Percentiles rank a stretch among this genome's conserved stretches.
Conservation (phyloP, 2,797 vertebrate genomes). For the Sarcophilus harrisii region DNA sequence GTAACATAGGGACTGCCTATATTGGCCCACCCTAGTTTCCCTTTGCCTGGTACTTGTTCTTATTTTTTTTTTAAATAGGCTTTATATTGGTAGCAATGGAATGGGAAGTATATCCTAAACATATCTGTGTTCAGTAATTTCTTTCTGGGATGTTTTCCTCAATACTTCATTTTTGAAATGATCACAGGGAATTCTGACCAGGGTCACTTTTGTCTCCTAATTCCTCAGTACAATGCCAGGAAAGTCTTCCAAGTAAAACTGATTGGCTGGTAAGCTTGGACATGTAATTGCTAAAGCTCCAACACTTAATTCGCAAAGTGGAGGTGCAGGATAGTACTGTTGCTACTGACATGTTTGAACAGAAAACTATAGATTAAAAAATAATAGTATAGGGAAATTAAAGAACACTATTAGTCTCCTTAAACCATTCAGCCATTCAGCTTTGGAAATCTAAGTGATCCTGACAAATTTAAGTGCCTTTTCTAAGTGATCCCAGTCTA, state of each 20-base stretch:
- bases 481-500: background rate
- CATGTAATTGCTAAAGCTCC: background rate
- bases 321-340: background rate
- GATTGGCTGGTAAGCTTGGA: background rate
- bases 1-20: background rate
- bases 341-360: background rate
- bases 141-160: background rate
- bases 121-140: background rate
- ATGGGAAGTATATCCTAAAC: too few relatives aligned
- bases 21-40: background rate
- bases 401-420: background rate
- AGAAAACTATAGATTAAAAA: background rate
- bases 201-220: background rate
- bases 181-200: background rate
- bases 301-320: background rate
- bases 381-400: background rate
- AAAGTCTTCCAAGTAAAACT: background rate
- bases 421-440: background rate
- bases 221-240: background rate
- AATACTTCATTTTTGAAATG: background rate
- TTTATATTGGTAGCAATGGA: background rate
- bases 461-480: background rate
- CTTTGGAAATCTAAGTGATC: background rate
- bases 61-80: background rate
- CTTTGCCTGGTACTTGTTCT: background rate